Conservation (phyloP, 2,797 vertebrate genomes). For the Squalus acanthias region DNA sequence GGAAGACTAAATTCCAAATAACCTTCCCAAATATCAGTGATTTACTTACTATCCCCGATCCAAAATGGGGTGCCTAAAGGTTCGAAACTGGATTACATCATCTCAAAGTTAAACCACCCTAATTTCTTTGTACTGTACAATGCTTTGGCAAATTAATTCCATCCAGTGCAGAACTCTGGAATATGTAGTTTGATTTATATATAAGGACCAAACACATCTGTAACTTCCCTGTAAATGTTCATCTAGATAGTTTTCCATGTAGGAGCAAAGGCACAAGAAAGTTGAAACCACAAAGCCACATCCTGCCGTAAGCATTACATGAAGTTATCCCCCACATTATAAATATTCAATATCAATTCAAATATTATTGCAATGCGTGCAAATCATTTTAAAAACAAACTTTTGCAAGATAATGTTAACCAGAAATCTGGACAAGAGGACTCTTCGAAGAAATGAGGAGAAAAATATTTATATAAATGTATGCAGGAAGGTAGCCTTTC, state of each 20-base stretch:
- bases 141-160: neutral
- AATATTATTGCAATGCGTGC: neutral
- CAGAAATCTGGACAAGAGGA: neutral
- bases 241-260: neutral
- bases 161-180: neutral
- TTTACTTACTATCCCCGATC: neutral
- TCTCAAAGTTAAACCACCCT: neutral
- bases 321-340: neutral
- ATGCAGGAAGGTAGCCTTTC: too few species aligned
- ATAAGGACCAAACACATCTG: neutral
- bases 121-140: neutral
- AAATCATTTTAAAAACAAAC: neutral
- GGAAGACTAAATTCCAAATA: neutral
- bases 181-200: neutral
- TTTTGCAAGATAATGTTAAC: neutral
- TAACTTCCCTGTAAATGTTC: neutral
- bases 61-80: neutral
- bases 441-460: neutral
- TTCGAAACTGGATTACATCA: neutral
- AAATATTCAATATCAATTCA: slow-evolving; percentile 12
- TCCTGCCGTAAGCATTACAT: neutral
- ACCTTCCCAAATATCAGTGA: neutral
- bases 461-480: neutral
- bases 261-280: neutral
- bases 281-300: neutral